These are phyloP conservation scores for Hypercompe scribonia DNA, from an alignment of 2,888 invertebrate genomes.

Conservation along the genomic window DNA sequence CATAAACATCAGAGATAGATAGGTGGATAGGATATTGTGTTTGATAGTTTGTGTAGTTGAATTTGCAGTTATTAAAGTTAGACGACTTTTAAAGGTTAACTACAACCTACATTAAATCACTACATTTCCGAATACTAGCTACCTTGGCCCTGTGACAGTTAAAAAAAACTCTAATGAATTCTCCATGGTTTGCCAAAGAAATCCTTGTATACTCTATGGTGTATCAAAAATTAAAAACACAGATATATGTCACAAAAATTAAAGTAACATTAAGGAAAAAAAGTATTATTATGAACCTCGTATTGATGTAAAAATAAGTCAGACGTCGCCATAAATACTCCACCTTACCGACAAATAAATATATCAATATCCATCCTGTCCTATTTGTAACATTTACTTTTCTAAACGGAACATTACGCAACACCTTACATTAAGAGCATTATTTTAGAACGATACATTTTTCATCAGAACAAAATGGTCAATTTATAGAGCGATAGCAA, in stretches of 20 bases:
- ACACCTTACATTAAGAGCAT: constrained; percentile 21
- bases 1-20: background rate
- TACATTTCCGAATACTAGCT: background rate
- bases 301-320: constrained; percentile 10
- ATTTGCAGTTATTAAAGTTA: background rate
- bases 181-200: background rate
- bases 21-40: too few species aligned
- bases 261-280: background rate
- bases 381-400: constrained; percentile 25
- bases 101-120: background rate
- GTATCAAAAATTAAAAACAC: background rate
- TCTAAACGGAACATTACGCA: constrained; percentile 35
- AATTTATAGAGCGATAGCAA: constrained; percentile 42
- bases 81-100: background rate
- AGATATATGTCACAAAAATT: background rate
- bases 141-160: background rate
- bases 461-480: constrained; percentile 56
- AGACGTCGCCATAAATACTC: background rate
- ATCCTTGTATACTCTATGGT: background rate
- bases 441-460: constrained; percentile 54
- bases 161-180: background rate
- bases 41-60: background rate
- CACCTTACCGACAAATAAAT: constrained; percentile 6
- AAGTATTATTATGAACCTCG: background rate
- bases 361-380: constrained; percentile 10